These are phyloP conservation scores for Epistrophe grossulariae DNA, from an alignment of 2,888 invertebrate species.

Conservation along the genomic window DNA sequence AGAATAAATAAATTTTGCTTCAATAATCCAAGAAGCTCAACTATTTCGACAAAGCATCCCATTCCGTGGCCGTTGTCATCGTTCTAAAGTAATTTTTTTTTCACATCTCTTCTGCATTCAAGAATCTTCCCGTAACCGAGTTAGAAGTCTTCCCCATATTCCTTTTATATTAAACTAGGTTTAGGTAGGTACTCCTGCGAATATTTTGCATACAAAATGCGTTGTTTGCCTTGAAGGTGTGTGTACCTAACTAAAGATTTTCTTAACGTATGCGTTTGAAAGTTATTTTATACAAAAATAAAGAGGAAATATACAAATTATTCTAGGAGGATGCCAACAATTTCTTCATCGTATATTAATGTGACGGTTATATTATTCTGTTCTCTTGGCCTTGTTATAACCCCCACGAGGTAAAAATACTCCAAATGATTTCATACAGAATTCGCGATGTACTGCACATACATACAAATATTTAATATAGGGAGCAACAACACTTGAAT, in stretches of 20 bases:
- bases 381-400: slow-evolving; percentile 52
- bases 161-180: neutral
- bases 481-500: slow-evolving; percentile 12
- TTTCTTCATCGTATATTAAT: slow-evolving; percentile 14
- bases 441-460: slow-evolving; percentile 40
- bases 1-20: slow-evolving; percentile 49
- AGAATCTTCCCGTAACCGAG: slow-evolving; percentile 40
- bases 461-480: no score
- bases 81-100: neutral
- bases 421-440: slow-evolving; percentile 51
- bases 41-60: slow-evolving; percentile 55
- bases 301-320: slow-evolving; percentile 30
- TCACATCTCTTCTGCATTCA: neutral
- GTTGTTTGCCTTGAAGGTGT: slow-evolving; percentile 55
- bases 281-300: slow-evolving; percentile 18
- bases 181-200: slow-evolving; percentile 46
- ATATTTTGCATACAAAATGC: slow-evolving; percentile 54
- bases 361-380: slow-evolving; percentile 36
- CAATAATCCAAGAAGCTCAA: slow-evolving; percentile 56
- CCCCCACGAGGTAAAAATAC: slow-evolving; percentile 59
- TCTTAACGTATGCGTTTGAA: neutral
- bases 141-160: slow-evolving; percentile 13
- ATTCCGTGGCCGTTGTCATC: slow-evolving; percentile 7
- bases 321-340: neutral
- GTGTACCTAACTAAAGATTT: neutral